Conservation (phyloP, 2,113 vertebrate species). For the Centropus bengalensis region DNA sequence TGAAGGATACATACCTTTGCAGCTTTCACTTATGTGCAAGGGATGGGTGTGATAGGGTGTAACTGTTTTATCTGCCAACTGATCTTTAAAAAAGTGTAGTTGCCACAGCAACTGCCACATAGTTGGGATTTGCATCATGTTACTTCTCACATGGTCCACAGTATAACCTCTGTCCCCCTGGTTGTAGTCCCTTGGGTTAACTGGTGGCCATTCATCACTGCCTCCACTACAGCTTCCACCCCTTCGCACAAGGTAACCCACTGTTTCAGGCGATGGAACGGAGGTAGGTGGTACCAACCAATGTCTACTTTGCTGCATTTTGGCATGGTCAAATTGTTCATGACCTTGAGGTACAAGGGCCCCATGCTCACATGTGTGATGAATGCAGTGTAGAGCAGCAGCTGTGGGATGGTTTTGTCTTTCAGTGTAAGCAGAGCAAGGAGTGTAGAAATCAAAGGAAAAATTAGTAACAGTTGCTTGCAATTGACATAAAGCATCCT, state of each 20-base stretch:
- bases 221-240: neutral
- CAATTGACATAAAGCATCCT: neutral
- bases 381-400: accelerated
- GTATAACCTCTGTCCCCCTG: neutral
- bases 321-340: neutral
- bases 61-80: slow-evolving; percentile 5
- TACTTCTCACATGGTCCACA: neutral
- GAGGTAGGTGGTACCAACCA: neutral
- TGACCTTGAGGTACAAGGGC: neutral
- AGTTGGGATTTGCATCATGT: neutral
- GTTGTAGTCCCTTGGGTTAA: neutral
- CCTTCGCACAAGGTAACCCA: accelerated
- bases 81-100: slow-evolving; percentile 26
- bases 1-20: neutral
- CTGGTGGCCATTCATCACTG: accelerated
- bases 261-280: neutral
- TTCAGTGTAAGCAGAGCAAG: neutral
- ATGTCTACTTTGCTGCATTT: neutral
- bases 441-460: neutral
- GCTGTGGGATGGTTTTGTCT: neutral
- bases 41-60: neutral
- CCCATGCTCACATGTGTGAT: accelerated
- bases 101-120: slow-evolving; percentile 8
- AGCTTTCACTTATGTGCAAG: neutral
- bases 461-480: neutral